Evolutionary conservation across 2,113 vertebrate genomes (phyloP), one percentile per base, ranked within the genome.

Genomic region (Carlito syrichta): DNA sequence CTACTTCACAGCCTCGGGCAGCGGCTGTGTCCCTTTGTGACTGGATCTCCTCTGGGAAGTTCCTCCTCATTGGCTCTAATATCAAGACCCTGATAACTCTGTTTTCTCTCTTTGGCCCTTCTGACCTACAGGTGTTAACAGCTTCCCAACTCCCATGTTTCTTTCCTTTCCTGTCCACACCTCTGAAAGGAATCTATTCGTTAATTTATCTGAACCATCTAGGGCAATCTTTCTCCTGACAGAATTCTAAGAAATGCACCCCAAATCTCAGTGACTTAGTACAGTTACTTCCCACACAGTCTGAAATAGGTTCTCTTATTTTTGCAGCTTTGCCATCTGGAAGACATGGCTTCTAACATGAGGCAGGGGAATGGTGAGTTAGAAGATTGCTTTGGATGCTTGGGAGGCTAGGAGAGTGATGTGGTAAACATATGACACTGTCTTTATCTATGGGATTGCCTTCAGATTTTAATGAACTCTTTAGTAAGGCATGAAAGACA

Each of bases 121-220:
- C n/a, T 90, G 60, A 52, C 83, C 83, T 43, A 91, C 45, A 48
- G 60, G 48, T 85, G 30, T 5, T 79, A 82, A 86, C 60, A 84
- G 3, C 32, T 91, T 96, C n/a, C 56, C 56, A 30, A 63, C 30
- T 58, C 30, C 48, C 30, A 0, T 63, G 12, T 58, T 74, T 81
- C 79, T 95, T 69, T 38, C 25, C 25, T 94, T 62, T n/a, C 38
- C 60, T 43, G 91, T 54, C 45, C 40, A 81, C 23, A 74, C 13
- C 63, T 78, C 50, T 68, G 77, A 74, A 96, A 91, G 58, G 66
- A 79, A 54, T 94, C 60, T 73, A 43, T 82, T 93, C 68, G 1
- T 91, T 68, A 93, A 38, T 89, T 68, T 20, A 79, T 73, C 89
- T 94, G 62, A 93, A 86, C 81, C 35, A 86, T 35, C 40, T 78